A percentile compares a stretch with the other conserved stretches of the same genome.
These are phyloP conservation scores for Gambelia wislizenii DNA, from an alignment of 2,797 vertebrate genomes.

Conservation along the genomic window DNA sequence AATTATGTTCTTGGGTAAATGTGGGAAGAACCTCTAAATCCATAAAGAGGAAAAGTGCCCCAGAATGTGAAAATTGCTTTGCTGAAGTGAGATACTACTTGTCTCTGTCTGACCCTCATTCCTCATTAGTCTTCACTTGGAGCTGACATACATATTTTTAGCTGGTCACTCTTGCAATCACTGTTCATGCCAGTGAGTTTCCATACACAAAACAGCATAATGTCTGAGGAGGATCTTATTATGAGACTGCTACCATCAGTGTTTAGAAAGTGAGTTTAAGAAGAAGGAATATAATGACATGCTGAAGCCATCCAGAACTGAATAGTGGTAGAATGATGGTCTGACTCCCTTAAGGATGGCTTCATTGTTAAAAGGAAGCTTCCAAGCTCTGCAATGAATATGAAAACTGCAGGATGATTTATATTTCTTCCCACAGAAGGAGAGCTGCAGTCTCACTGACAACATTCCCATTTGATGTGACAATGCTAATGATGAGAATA, in stretches of 20 bases:
- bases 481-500: neutral
- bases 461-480: neutral
- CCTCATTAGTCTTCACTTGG: too few relatives aligned
- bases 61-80: neutral
- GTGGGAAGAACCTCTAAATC: neutral
- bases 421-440: too few relatives aligned
- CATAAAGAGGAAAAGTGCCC: neutral
- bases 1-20: neutral
- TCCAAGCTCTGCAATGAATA: neutral
- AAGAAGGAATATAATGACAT: too few relatives aligned
- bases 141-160: neutral
- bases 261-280: too few relatives aligned
- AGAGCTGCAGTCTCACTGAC: neutral
- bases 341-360: too few relatives aligned
- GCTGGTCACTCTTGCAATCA: neutral
- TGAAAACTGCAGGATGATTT: neutral
- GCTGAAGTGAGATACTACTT: neutral
- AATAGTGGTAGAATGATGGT: too few relatives aligned
- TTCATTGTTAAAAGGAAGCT: too few relatives aligned
- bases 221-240: neutral
- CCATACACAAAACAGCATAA: neutral
- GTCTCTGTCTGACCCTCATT: neutral
- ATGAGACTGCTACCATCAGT: neutral
- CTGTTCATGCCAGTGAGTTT: neutral
- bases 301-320: too few relatives aligned